Evolutionary conservation across 2,113 vertebrate species (phyloP).

Genomic region (Rousettus leschenaultii): DNA sequence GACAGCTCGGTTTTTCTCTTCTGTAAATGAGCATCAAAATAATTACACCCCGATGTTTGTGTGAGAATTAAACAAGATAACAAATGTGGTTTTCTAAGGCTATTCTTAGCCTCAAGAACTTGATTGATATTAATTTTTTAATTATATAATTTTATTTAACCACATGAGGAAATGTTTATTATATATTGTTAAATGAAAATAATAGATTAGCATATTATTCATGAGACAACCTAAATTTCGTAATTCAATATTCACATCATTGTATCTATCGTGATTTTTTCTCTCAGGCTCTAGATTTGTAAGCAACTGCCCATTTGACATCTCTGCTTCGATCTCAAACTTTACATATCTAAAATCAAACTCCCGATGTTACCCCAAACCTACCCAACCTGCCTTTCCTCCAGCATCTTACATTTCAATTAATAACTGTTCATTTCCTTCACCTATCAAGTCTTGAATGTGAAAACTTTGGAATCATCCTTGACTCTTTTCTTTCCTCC

Average conservation of each 20-base stretch:
- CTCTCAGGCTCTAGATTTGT: background rate
- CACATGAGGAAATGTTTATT: background rate
- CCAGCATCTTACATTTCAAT: background rate
- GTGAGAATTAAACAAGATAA: background rate
- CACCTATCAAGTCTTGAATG: background rate
- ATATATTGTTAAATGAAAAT: background rate
- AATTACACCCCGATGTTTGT: background rate
- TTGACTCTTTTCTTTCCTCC: background rate
- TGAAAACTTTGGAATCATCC: background rate
- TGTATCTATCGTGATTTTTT: background rate
- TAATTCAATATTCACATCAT: background rate
- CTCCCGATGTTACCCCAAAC: background rate
- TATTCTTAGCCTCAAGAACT: background rate
- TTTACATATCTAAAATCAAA: background rate
- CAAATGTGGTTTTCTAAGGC: background rate
- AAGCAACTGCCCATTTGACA: background rate
- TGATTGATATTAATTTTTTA: background rate
- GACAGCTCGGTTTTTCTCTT: background rate
- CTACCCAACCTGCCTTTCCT: background rate
- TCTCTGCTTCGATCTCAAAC: background rate
- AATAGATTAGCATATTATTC: background rate
- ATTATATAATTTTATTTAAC: background rate
- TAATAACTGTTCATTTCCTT: background rate
- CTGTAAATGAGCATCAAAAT: background rate
- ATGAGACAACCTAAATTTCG: background rate